Evolutionary conservation across 2,888 invertebrate species (phyloP).

Genomic region (Cryptophagus acutangulus): DNA sequence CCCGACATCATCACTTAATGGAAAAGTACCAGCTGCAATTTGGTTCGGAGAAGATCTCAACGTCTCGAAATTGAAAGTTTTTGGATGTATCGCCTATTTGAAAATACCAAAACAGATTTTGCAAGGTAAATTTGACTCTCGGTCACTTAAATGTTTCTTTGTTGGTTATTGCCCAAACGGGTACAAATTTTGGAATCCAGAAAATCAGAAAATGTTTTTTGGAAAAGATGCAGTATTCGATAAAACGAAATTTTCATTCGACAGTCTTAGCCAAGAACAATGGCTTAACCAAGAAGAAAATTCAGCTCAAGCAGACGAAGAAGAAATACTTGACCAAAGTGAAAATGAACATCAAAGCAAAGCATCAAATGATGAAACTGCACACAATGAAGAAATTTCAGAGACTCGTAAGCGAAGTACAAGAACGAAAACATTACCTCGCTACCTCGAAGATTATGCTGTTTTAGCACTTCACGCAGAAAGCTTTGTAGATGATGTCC

Average conservation of each 20-base stretch:
- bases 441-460: conserved; percentile 3
- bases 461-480: conserved; percentile 7
- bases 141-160: conserved; percentile 1
- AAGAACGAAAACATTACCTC: neutral
- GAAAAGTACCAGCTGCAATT: conserved; percentile 4
- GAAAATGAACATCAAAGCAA: no score
- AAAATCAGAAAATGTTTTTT: conserved; percentile 2
- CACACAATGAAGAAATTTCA: no score
- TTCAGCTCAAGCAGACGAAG: no score
- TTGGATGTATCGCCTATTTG: no score
- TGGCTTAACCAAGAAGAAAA: no score
- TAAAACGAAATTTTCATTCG: no score
- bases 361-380: no score
- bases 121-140: neutral
- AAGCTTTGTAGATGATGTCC: conserved; percentile 17
- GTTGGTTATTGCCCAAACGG: conserved; percentile 8
- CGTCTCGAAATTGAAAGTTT: neutral
- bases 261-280: no score
- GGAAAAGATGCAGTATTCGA: conserved; percentile 3
- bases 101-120: neutral
- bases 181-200: conserved; percentile 10
- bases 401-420: no score
- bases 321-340: no score
- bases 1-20: no score
- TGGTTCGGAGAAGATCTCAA: conserved; percentile 3